phyloP scores from a whole-genome alignment of 2,888 invertebrate genomes.

The Drosophila nigricruria region DNA sequence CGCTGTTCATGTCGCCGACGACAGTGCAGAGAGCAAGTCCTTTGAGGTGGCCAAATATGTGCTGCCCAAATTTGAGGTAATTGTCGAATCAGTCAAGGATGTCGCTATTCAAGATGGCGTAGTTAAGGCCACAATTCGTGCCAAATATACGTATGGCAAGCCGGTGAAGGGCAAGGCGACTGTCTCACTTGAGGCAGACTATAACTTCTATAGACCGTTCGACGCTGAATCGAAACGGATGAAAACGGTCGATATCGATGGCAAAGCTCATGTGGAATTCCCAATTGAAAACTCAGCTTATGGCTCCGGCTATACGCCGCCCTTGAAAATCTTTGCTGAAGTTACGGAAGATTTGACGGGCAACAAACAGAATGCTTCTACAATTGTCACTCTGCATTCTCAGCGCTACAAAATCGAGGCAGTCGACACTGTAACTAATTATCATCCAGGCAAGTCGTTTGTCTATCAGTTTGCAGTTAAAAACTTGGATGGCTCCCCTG shows the following conservation, averaged over 20 bases:
- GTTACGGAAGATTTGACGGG: constrained; percentile 94
- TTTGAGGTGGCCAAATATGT: constrained; percentile 94
- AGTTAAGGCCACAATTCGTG: constrained; percentile 91
- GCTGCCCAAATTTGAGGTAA: constrained; percentile 96
- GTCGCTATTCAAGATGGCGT: constrained; percentile 92
- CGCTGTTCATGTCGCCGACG: constrained; percentile 87
- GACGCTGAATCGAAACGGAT: constrained; percentile 85
- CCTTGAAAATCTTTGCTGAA: constrained; percentile 89
- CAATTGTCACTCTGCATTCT: constrained; percentile 91
- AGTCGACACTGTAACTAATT: constrained; percentile 92
- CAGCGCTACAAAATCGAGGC: constrained; percentile 91
- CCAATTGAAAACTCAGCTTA: constrained; percentile 89
- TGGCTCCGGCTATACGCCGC: constrained; percentile 87
- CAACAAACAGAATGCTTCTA: constrained; percentile 91
- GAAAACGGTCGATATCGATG: constrained; percentile 89
- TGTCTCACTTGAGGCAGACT: constrained; percentile 86
- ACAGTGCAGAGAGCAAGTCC: constrained; percentile 52
- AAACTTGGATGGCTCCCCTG: constrained; percentile 89
- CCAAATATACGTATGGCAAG: constrained; percentile 95
- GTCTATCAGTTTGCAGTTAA: constrained; percentile 91
- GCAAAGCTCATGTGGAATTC: constrained; percentile 90
- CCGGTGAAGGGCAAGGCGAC: constrained; percentile 94
- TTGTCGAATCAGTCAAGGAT: constrained; percentile 92
- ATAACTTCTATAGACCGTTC: constrained; percentile 40
- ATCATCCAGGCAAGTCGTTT: constrained; percentile 94